Conservation (phyloP, 2,797 vertebrate species). For the Manis javanica region DNA sequence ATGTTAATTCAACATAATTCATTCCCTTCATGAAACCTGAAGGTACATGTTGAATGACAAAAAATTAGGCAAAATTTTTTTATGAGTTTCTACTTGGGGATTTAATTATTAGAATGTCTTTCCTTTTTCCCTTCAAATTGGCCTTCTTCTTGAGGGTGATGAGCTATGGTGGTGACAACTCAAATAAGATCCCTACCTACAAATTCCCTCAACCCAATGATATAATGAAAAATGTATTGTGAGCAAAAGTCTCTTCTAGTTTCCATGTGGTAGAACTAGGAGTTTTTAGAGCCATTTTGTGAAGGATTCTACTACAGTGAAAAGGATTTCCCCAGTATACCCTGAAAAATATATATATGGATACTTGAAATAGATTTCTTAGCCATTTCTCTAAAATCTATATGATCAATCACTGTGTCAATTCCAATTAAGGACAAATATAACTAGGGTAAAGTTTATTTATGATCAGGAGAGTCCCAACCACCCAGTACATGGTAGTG, state of each 20-base stretch:
- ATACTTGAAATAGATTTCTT: background rate
- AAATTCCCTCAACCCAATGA: background rate
- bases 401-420: background rate
- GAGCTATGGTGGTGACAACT: background rate
- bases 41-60: background rate
- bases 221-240: background rate
- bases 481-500: background rate
- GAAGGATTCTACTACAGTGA: background rate
- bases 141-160: background rate
- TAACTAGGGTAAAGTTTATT: slow-evolving; percentile 4
- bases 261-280: background rate
- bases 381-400: background rate
- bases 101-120: background rate
- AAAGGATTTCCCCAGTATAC: background rate
- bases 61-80: background rate
- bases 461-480: background rate
- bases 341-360: background rate
- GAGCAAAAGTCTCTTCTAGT: background rate
- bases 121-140: background rate
- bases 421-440: background rate
- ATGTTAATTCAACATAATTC: background rate
- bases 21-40: background rate
- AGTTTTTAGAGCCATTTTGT: background rate
- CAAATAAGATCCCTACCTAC: background rate
- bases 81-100: background rate